These are phyloP conservation scores for Apteryx owenii DNA, from an alignment of 2,113 vertebrate genomes.

Conservation along the genomic window DNA sequence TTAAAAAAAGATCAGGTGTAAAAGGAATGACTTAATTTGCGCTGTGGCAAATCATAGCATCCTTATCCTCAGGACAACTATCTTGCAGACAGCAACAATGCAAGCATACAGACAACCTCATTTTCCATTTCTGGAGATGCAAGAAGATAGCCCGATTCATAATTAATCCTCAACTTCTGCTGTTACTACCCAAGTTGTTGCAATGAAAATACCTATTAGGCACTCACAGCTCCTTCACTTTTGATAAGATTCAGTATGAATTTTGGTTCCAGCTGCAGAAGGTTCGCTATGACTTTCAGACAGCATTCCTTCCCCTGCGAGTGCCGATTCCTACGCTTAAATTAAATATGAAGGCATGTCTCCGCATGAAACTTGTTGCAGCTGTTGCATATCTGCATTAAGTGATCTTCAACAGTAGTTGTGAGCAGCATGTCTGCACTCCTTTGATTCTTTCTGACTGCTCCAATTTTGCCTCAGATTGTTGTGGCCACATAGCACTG, in stretches of 20 bases:
- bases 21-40: slow-evolving; percentile 1
- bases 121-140: not conserved
- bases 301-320: not conserved
- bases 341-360: not conserved
- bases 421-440: not conserved
- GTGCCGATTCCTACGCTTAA: not conserved
- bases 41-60: not conserved
- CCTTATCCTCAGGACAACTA: slow-evolving; percentile 19
- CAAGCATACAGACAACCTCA: not conserved
- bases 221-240: not conserved
- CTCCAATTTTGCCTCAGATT: not conserved
- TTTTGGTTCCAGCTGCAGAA: not conserved
- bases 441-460: not conserved
- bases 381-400: slow-evolving; percentile 59
- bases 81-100: not conserved
- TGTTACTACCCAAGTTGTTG: not conserved
- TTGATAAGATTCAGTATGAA: not conserved
- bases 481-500: slow-evolving; percentile 43
- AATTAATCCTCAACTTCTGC: not conserved
- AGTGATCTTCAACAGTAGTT: not conserved
- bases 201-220: not conserved
- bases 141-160: not conserved
- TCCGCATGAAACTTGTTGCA: slow-evolving; percentile 22
- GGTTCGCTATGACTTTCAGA: not conserved
- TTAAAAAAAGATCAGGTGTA: not conserved